Percentiles rank a stretch among this genome's conserved stretches.
These are phyloP conservation scores for Gryllus longicercus DNA, from an alignment of 2,888 invertebrate species.

Conservation along the genomic window DNA sequence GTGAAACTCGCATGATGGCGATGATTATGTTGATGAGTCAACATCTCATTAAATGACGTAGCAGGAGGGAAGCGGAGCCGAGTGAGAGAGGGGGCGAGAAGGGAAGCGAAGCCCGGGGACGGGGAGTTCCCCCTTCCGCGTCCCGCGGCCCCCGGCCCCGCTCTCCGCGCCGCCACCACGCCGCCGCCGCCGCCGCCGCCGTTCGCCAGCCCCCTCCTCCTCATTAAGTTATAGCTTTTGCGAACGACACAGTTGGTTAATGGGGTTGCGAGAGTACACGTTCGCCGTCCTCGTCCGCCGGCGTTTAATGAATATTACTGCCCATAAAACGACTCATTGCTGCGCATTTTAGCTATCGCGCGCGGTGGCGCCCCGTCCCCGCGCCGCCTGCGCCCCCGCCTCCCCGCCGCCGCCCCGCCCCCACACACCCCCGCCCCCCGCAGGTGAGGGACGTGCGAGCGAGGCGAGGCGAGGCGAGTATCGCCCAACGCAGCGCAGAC, in stretches of 20 bases:
- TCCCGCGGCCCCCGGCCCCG: neutral
- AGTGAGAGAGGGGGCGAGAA: no score
- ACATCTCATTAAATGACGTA: conserved; percentile 8
- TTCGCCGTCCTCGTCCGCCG: conserved; percentile 11
- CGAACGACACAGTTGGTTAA: conserved; percentile 17
- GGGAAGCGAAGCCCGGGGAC: no score
- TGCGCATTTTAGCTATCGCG: conserved; percentile 30
- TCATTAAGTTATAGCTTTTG: conserved; percentile 17
- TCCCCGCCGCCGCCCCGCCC: neutral
- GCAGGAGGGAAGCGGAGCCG: neutral
- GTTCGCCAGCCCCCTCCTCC: neutral
- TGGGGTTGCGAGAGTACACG: neutral
- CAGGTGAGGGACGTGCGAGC: neutral
- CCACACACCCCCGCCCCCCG: neutral
- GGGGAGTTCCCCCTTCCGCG: neutral
- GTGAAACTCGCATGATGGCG: conserved; percentile 10
- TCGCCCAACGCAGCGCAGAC: no score
- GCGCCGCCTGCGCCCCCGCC: neutral
- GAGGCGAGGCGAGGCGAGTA: neutral
- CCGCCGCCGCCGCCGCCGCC: neutral
- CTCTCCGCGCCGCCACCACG: neutral
- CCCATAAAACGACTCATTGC: conserved; percentile 29
- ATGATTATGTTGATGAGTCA: conserved; percentile 17
- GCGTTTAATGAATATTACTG: conserved; percentile 32
- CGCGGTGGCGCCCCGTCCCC: neutral